Evolutionary conservation across 2,113 vertebrate species (phyloP).

Genomic region (Phrynocephalus versicolor): DNA sequence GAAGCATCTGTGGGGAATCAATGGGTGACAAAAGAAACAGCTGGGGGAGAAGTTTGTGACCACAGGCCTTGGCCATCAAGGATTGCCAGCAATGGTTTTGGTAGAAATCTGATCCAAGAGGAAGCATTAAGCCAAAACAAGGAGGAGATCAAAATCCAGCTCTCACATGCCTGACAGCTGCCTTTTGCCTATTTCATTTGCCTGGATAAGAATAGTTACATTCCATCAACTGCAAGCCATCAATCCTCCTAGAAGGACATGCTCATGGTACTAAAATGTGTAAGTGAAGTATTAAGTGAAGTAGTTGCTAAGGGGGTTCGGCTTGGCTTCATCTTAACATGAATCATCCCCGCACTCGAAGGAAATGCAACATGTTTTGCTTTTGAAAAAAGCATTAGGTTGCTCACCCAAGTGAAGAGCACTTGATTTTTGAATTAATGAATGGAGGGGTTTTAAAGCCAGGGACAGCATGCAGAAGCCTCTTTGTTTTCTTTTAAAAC

Average conservation of each 20-base stretch:
- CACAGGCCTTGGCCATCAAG: too few species aligned
- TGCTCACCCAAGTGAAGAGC: conserved; percentile 10
- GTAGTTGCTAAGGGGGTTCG: conserved; percentile 26
- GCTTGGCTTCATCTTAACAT: not conserved
- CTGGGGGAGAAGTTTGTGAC: too few species aligned
- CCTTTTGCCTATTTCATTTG: conserved; percentile 15
- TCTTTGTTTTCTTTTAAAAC: not conserved
- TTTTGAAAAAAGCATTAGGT: conserved; percentile 11
- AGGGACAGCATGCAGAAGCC: not conserved
- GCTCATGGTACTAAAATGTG: conserved; percentile 5
- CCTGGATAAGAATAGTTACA: not conserved
- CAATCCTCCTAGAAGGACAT: not conserved
- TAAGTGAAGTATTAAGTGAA: conserved; percentile 5
- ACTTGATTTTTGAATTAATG: conserved; percentile 7
- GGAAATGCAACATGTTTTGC: conserved; percentile 25
- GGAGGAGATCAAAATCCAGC: not conserved
- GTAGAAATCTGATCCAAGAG: not conserved
- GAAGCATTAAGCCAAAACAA: not conserved
- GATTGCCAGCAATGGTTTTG: not conserved
- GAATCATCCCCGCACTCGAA: conserved; percentile 28
- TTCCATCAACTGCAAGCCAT: conserved; percentile 1
- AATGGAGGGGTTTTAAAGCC: not conserved
- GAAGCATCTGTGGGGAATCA: too few species aligned
- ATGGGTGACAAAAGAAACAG: too few species aligned
- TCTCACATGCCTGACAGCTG: not conserved